A percentile compares a stretch with the other conserved stretches of the same genome.
phyloP scores from a whole-genome alignment of 2,797 vertebrate genomes.

The Amblyraja radiata region DNA sequence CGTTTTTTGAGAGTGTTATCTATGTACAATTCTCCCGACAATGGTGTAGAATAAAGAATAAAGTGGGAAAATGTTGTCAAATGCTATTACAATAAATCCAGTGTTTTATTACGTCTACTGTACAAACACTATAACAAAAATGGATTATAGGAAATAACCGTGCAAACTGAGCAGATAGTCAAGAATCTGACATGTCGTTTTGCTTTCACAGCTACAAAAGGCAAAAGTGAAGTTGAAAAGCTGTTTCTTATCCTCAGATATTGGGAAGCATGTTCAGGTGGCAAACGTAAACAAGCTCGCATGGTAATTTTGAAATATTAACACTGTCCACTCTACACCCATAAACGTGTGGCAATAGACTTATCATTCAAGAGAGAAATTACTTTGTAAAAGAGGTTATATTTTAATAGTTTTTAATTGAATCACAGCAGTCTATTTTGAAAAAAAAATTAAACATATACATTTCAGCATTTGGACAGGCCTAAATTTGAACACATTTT shows the following conservation, averaged over 20 bases:
- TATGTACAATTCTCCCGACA: constrained; percentile 9
- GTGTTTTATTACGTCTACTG: constrained; percentile 1
- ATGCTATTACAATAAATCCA: neutral
- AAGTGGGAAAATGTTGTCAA: constrained; percentile 12
- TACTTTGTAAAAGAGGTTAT: neutral
- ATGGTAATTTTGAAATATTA: neutral
- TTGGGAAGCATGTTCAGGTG: neutral
- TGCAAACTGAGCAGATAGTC: neutral
- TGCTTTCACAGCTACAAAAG: neutral
- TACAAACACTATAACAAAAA: neutral
- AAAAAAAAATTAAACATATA: neutral
- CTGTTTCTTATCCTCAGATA: neutral
- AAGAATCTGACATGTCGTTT: neutral
- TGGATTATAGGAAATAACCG: neutral
- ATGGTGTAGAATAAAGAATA: constrained; percentile 31
- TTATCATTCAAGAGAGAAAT: neutral
- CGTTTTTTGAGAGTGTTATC: constrained; percentile 27
- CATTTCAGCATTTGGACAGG: too few relatives aligned
- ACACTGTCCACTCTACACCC: neutral
- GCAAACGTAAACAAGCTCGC: neutral
- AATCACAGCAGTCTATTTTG: neutral
- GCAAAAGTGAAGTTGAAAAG: neutral
- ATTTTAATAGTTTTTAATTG: neutral
- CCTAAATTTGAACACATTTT: too few relatives aligned
- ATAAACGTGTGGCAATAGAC: neutral